Percentiles rank a stretch among this genome's conserved stretches.
These are phyloP conservation scores for Bombus confusus DNA, from an alignment of 1,140 invertebrate genomes.

Conservation along the genomic window DNA sequence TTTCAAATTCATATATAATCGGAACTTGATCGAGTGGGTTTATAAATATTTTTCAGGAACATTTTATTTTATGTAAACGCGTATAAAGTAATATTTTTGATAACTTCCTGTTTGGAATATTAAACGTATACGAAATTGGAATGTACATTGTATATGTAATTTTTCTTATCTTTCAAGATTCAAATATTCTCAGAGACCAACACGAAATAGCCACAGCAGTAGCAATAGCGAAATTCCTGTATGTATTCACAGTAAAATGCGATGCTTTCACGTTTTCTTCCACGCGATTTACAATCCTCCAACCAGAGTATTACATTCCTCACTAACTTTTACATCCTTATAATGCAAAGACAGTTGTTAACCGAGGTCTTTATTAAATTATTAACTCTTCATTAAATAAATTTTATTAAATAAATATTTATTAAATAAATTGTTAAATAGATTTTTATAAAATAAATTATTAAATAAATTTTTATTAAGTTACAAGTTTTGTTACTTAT, in stretches of 20 bases:
- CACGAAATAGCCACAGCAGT: neutral
- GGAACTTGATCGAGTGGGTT: neutral
- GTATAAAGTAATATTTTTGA: neutral
- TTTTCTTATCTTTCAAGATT: neutral
- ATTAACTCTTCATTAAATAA: neutral
- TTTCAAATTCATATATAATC: neutral
- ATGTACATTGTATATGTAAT: neutral
- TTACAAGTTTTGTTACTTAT: too few relatives aligned
- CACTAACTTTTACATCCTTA: neutral
- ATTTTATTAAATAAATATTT: neutral
- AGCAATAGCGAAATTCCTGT: neutral
- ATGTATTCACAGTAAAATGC: neutral
- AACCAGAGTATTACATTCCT: neutral
- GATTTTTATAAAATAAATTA: too few relatives aligned
- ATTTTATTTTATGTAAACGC: neutral
- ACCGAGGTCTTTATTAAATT: neutral
- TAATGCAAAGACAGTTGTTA: too few relatives aligned
- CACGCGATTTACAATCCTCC: neutral
- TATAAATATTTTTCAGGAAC: neutral
- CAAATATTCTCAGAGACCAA: neutral
- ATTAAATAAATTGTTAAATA: too few relatives aligned
- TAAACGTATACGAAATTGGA: neutral
- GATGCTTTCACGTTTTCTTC: neutral
- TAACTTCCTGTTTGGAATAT: neutral
- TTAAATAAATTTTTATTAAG: too few relatives aligned